Percentiles rank a stretch among this genome's conserved stretches.
These are phyloP conservation scores for Ditylenchus dipsaci DNA, from an alignment of 1,140 invertebrate genomes.

Conservation along the genomic window DNA sequence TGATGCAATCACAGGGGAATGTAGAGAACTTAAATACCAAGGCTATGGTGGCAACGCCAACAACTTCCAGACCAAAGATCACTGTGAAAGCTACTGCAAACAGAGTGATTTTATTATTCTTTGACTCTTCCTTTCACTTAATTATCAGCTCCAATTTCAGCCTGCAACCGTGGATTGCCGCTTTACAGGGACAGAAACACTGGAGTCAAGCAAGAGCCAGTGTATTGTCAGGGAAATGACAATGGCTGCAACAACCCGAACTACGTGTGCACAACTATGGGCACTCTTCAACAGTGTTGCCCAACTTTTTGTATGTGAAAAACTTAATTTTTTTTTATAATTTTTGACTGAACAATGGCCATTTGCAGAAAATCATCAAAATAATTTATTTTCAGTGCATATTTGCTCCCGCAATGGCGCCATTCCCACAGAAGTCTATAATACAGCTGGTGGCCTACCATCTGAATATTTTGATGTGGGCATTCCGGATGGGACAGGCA, in stretches of 20 bases:
- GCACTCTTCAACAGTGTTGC: constrained; percentile 56
- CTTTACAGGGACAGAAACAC: constrained; percentile 56
- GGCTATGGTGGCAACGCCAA: constrained; percentile 54
- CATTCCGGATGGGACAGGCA: constrained; percentile 53
- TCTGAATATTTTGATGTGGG: constrained; percentile 57
- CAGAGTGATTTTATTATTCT: constrained; percentile 48
- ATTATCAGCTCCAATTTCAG: constrained; percentile 27
- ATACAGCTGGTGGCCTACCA: constrained; percentile 55
- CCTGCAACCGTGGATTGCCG: constrained; percentile 54
- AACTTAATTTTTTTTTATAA: background rate
- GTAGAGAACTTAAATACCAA: constrained; percentile 56
- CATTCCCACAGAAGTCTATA: constrained; percentile 57
- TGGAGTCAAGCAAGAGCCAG: constrained; percentile 56
- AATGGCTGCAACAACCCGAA: constrained; percentile 58
- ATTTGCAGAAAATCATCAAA: background rate
- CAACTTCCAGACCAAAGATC: constrained; percentile 57
- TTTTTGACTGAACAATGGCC: background rate
- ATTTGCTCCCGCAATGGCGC: constrained; percentile 57
- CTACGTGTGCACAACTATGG: constrained; percentile 56
- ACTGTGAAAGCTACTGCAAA: constrained; percentile 57
- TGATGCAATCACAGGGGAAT: constrained; percentile 56
- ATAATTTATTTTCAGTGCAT: constrained; percentile 35
- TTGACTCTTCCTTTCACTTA: background rate
- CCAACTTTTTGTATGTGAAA: constrained; percentile 50
- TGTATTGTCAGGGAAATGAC: constrained; percentile 57